A percentile compares a stretch with the other conserved stretches of the same genome.
Evolutionary conservation across 53 echinoderm and acorn worm species (phyloP).

Genomic region (Paracentrotus lividus): DNA sequence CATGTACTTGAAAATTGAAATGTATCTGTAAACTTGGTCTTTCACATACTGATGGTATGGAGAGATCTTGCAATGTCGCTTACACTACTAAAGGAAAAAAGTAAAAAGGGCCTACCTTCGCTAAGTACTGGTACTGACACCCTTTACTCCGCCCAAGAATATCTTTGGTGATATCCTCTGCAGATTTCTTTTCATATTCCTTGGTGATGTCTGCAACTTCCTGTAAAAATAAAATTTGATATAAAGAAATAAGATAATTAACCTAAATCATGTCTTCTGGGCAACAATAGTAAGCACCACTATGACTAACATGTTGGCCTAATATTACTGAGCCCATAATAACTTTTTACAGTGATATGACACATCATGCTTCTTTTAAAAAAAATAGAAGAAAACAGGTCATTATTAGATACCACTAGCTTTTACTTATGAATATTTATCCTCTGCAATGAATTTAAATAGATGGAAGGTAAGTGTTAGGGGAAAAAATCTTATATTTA

Average conservation of each 20-base stretch:
- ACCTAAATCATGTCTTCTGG: not conserved
- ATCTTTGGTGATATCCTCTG: constrained; percentile 36
- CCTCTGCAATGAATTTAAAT: no score
- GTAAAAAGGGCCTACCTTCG: not conserved
- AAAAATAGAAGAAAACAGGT: no score
- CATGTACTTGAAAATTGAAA: no score
- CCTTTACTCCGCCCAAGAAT: constrained; percentile 34
- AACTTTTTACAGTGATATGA: not conserved
- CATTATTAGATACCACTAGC: no score
- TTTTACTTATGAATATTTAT: no score
- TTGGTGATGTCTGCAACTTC: constrained; percentile 45
- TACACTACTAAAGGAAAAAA: not conserved
- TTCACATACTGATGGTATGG: not conserved
- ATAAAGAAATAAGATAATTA: not conserved
- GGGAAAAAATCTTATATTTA: no score
- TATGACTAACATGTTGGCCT: no score
- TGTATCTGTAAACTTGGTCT: not conserved
- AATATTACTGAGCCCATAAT: not conserved
- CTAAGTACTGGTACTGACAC: not conserved
- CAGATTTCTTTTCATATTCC: not conserved
- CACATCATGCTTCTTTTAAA: not conserved
- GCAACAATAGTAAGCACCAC: not conserved
- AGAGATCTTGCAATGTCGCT: not conserved
- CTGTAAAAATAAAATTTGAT: constrained; percentile 20
- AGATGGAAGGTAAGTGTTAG: no score